A percentile compares a stretch with the other conserved stretches of the same genome.
phyloP scores from a whole-genome alignment of 2,888 invertebrate genomes.

The Stenichneumon culpator region DNA sequence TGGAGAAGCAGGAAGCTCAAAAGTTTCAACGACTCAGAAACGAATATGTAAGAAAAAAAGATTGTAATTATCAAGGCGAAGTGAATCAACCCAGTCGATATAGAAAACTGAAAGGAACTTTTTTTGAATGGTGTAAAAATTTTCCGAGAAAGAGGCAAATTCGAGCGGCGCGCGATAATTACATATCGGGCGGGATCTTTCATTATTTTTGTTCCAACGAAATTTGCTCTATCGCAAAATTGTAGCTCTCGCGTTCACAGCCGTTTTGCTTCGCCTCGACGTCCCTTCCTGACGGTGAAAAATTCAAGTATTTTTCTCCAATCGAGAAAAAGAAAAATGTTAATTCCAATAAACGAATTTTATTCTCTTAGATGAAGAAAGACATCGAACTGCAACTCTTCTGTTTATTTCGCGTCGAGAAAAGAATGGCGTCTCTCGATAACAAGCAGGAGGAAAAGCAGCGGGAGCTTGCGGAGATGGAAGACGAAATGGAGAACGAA shows the following conservation, averaged over 20 bases:
- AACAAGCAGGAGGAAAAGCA: conserved; percentile 93
- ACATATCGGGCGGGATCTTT: too few species aligned
- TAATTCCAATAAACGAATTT: not conserved
- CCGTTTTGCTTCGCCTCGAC: not conserved
- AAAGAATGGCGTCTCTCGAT: conserved; percentile 93
- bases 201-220: not conserved
- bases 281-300: too few species aligned
- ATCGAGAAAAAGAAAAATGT: not conserved
- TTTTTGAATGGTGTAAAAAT: not conserved
- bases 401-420: conserved; percentile 97
- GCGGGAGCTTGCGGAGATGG: conserved; percentile 92
- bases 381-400: conserved; percentile 97
- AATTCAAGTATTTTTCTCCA: not conserved
- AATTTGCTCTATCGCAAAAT: not conserved
- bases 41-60: conserved; percentile 90
- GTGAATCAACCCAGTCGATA: not conserved
- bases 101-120: not conserved
- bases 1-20: conserved; percentile 99
- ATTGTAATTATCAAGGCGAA: not conserved
- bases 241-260: not conserved
- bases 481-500: conserved; percentile 94
- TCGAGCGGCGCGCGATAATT: not conserved
- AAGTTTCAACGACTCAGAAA: conserved; percentile 97
- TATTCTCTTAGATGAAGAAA: conserved; percentile 91
- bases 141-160: too few species aligned